Evolutionary conservation across 2,888 invertebrate species (phyloP).

Genomic region (Clepsis dumicolana): DNA sequence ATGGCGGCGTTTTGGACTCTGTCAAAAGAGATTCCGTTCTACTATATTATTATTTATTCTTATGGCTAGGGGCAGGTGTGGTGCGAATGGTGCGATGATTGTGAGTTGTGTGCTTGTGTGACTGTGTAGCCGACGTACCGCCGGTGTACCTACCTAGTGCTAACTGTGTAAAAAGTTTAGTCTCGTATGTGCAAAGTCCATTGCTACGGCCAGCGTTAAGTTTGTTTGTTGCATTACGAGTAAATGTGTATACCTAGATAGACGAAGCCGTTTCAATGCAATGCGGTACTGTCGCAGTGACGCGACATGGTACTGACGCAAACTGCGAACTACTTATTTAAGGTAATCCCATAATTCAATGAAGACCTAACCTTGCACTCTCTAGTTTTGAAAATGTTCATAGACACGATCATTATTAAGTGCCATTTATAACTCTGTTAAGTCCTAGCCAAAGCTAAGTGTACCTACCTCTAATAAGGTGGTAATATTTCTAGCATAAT

Average conservation of each 20-base stretch:
- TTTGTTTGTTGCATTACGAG: constrained; percentile 21
- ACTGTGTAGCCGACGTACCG: not conserved
- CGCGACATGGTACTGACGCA: constrained; percentile 54
- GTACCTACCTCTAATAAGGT: no score
- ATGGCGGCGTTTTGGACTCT: no score
- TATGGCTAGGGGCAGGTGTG: no score
- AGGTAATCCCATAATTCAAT: constrained; percentile 76
- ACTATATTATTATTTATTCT: no score
- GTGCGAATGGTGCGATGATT: no score
- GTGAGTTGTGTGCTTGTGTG: no score
- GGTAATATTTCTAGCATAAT: no score
- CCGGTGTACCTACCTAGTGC: not conserved
- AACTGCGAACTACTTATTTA: constrained; percentile 50
- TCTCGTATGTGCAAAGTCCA: not conserved
- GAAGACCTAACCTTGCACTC: constrained; percentile 58
- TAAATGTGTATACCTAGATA: constrained; percentile 2
- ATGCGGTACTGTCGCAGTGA: constrained; percentile 49
- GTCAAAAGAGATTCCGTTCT: no score
- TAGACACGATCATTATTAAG: no score
- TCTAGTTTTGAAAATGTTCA: not conserved
- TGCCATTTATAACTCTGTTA: no score
- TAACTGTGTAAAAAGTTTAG: no score
- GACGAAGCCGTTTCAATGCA: constrained; percentile 46
- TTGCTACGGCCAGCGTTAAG: not conserved
- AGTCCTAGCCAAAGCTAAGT: no score